Base-by-base conservation (phyloP, 2,797 vertebrate species). In the Notolabrus celidotus region DNA sequence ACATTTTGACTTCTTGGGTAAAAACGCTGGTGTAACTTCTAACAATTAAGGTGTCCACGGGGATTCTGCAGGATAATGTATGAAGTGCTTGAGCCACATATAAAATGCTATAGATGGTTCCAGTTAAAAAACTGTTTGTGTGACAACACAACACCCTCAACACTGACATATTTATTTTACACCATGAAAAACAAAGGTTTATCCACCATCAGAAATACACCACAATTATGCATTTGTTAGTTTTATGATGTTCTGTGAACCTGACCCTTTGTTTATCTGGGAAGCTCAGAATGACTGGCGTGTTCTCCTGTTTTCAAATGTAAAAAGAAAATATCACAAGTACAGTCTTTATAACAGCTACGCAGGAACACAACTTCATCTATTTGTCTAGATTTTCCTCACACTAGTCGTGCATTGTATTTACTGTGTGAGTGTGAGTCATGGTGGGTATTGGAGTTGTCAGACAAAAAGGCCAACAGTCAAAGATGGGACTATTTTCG, bases 361-460 rank as follows among this genome's bases (percentile, higher is more conserved):
- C 14, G 7, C 39, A 43, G 16, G 22, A 31, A 57, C 45, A 41
- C 25, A 6, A 2, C 42, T 74, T 61, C 43, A 25, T 50, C 20
- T 17, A 15, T 59, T 17, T 6, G 43, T 68, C 33, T 60, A 33
- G 20, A 51, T 68, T 67, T 71, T 54, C 45, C 20, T 68, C 25
- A 61, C 38, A 38, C 27, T 15, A 60, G 43, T 33, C 51, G 46
- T 64, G 74, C 50, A 59, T 62, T 61, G 53, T 72, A 71, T 77
- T 57, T 63, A 52, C 43, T 59, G 54, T 77, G 31, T 71, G 53
- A 66, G 50, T 36, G 64, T 77, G 79, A 85, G 29, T 81, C 80
- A 79, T 72, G 56, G 67, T 53, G 56, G 39, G 51, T n/a, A 31
- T 51, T 63, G 23, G 53, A 67, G 59, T 53, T 63, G 61, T 77